Percentiles rank a stretch among this genome's conserved stretches.
phyloP scores from a whole-genome alignment of 1,140 invertebrate species.

The Drosophila nikananu region DNA sequence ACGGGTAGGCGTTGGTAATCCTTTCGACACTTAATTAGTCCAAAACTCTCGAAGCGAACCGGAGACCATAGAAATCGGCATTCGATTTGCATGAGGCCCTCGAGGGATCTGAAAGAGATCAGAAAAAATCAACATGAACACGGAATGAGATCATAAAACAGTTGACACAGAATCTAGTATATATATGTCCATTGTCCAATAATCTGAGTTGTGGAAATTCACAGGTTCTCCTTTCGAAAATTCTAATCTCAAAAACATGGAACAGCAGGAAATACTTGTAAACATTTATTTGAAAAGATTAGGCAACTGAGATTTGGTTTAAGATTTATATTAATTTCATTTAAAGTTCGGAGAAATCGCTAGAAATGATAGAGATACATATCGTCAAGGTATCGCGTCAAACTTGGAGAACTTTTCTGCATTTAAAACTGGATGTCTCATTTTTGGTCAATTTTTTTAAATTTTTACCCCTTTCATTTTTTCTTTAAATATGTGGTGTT shows the following conservation, averaged over 20 bases:
- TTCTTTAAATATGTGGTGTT: no score
- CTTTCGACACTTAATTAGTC: conserved; percentile 75
- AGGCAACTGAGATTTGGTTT: background rate
- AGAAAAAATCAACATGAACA: background rate
- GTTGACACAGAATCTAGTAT: background rate
- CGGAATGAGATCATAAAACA: conserved; percentile 40
- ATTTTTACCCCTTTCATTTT: no score
- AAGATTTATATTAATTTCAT: background rate
- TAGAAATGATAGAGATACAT: background rate
- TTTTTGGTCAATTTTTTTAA: no score
- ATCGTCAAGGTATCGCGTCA: no score
- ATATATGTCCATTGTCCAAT: conserved; percentile 1
- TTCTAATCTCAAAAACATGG: background rate
- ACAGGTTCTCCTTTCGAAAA: conserved; percentile 24
- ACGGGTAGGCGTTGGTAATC: conserved; percentile 64
- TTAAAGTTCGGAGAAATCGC: background rate
- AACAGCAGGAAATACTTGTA: conserved; percentile 19
- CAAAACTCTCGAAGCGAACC: conserved; percentile 41
- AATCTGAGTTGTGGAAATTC: conserved; percentile 48
- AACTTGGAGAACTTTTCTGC: no score
- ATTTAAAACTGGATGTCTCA: no score
- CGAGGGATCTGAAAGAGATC: background rate
- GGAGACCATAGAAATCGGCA: conserved; percentile 46
- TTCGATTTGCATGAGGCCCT: conserved; percentile 26
- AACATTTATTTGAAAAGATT: background rate